Conservation (phyloP, 2,888 invertebrate species). For the Ectemnius cavifrons region DNA sequence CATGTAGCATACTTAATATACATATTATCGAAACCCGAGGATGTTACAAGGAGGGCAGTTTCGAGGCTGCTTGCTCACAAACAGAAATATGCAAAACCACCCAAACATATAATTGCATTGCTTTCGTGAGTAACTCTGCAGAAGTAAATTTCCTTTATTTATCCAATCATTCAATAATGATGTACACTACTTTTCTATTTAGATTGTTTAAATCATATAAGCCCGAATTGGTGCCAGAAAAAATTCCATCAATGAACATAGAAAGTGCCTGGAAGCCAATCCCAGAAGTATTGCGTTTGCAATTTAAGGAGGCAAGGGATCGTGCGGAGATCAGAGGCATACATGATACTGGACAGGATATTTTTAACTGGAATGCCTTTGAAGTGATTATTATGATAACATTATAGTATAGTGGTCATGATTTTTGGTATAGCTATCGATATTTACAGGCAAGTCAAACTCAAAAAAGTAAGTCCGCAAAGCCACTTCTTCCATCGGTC, state of each 20-base stretch:
- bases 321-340: slow-evolving; percentile 53
- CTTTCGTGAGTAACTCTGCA: slow-evolving; percentile 63
- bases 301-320: slow-evolving; percentile 67
- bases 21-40: slow-evolving; percentile 71
- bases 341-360: slow-evolving; percentile 18
- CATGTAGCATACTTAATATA: slow-evolving; percentile 70
- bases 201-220: slow-evolving; percentile 75
- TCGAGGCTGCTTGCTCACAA: slow-evolving; percentile 62
- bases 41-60: slow-evolving; percentile 73
- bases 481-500: slow-evolving; percentile 68
- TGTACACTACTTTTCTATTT: slow-evolving; percentile 11
- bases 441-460: slow-evolving; percentile 20
- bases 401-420: background rate
- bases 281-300: slow-evolving; percentile 62
- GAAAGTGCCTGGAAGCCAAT: slow-evolving; percentile 73
- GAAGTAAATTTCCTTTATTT: background rate
- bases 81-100: slow-evolving; percentile 54
- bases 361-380: slow-evolving; percentile 63
- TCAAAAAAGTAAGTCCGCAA: slow-evolving; percentile 37
- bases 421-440: background rate
- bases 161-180: background rate
- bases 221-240: slow-evolving; percentile 75
- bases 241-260: slow-evolving; percentile 69
- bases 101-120: slow-evolving; percentile 68
- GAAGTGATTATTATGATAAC: slow-evolving; percentile 27